These are phyloP conservation scores for Muraenolepis orangiensis DNA, from an alignment of 2,797 vertebrate species.

Conservation along the genomic window DNA sequence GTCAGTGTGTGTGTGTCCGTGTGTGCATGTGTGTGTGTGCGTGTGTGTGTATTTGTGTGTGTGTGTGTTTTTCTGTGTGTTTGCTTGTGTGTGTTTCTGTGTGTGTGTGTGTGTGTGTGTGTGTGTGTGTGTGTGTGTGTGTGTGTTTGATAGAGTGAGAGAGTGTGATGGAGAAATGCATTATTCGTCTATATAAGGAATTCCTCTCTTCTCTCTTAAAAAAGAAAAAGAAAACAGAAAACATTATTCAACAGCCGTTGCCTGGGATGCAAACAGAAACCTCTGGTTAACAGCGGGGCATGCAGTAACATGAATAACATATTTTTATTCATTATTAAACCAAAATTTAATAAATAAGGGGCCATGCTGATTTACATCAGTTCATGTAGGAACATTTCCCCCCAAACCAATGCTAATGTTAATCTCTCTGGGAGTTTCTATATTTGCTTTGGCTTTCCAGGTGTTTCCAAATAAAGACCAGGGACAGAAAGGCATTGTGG, in stretches of 20 bases:
- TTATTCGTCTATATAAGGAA: conserved; percentile 57
- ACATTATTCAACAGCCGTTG: conserved; percentile 13
- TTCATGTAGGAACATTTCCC: background rate
- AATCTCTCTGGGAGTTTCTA: background rate
- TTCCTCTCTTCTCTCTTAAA: conserved; percentile 13
- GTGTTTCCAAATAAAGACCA: background rate
- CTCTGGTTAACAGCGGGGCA: conserved; percentile 21
- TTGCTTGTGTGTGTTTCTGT: conserved; percentile 37
- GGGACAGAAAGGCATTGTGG: background rate
- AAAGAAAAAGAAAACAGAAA: conserved; percentile 7
- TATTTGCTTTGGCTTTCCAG: background rate
- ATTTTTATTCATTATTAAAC: background rate
- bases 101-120: conserved; percentile 43
- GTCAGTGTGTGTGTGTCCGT: background rate
- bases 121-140: background rate
- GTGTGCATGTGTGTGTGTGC: background rate
- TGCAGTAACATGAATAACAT: background rate
- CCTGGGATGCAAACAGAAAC: conserved; percentile 43
- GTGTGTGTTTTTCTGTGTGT: background rate
- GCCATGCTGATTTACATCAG: background rate
- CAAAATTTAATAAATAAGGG: background rate
- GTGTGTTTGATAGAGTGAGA: conserved; percentile 1
- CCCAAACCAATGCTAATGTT: background rate
- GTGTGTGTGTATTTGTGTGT: background rate
- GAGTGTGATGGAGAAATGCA: conserved; percentile 1